Base-by-base conservation (phyloP, 2,888 invertebrate species). In the Meteorus colon region DNA sequence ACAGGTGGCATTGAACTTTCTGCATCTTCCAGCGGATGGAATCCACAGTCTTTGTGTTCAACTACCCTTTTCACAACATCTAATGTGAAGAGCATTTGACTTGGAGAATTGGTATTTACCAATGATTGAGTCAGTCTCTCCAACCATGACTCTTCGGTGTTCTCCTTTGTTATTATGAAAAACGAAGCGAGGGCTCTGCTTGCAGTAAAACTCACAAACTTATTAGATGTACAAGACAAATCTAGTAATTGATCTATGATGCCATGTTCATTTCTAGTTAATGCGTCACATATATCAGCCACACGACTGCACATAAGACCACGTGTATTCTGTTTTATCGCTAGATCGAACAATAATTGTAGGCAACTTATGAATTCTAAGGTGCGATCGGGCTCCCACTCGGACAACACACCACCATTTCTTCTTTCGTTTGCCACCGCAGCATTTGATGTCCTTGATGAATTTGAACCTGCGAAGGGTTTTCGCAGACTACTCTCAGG, bases 41-140 rank as follows among this genome's bases (percentile, higher is more conserved):
- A 95, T 94, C 37, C 94, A 90, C 87, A 87, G 89, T 97, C 96
- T 85, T 96, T 96, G 94, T 96, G 96, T 86, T 97, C 96, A 0
- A 97, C 95, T 84, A 97, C 95, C 82, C 96, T 93, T 86, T 96
- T 96, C 70, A 97, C 94, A 65, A 97, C 93, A 87, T 96, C 96
- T 82, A 97, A 90, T 80, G 95, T 95, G 88, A 96, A 96, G 84
- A 95, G 94, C 88, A 96, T 95, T 89, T 95, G 95, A 85, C 93
- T 93, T 0, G 90, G 90, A 6, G 89, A 89, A 41, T 89, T 85
- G 2, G 90, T 89, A 51, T 88, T 87, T 73, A 95, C 92, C 76
- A 95, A 91, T 86, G 94, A 95, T 84, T 94, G 94, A 0, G 94
- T 93, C 29, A 96, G 92, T 81, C 94, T 94, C 83, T 95, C 95